Evolutionary conservation across 2,797 vertebrate genomes (phyloP).

Genomic region (Discoglossus pictus): DNA sequence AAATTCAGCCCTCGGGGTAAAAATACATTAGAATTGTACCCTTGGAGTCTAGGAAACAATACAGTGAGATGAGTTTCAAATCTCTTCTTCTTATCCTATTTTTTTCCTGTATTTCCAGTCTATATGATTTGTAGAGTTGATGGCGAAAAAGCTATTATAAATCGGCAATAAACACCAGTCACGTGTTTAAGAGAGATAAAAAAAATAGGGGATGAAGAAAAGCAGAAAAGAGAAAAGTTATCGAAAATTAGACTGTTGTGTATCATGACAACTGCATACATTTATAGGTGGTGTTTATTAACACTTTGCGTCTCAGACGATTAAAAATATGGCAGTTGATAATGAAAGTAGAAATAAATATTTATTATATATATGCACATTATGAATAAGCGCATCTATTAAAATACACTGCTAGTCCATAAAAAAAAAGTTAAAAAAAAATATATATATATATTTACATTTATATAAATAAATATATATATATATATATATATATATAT

Average conservation of each 20-base stretch:
- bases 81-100: conserved; percentile 52
- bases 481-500: too few relatives aligned
- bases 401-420: too few relatives aligned
- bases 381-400: too few relatives aligned
- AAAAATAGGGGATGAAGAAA: conserved; percentile 34
- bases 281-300: too few relatives aligned
- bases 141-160: conserved; percentile 33
- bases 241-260: background rate
- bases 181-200: conserved; percentile 16
- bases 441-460: too few relatives aligned
- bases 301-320: too few relatives aligned
- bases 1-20: conserved; percentile 11
- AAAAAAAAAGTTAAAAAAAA: too few relatives aligned
- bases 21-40: conserved; percentile 30
- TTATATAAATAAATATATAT: too few relatives aligned
- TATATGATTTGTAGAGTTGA: conserved; percentile 35
- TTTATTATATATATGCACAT: too few relatives aligned
- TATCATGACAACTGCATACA: background rate
- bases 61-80: conserved; percentile 41
- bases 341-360: too few relatives aligned
- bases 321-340: too few relatives aligned
- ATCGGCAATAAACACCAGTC: conserved; percentile 24
- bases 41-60: conserved; percentile 51
- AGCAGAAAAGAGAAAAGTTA: background rate
- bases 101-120: conserved; percentile 41